Evolutionary conservation across 2,797 vertebrate genomes (phyloP).

Genomic region (Nyctalus aviator): DNA sequence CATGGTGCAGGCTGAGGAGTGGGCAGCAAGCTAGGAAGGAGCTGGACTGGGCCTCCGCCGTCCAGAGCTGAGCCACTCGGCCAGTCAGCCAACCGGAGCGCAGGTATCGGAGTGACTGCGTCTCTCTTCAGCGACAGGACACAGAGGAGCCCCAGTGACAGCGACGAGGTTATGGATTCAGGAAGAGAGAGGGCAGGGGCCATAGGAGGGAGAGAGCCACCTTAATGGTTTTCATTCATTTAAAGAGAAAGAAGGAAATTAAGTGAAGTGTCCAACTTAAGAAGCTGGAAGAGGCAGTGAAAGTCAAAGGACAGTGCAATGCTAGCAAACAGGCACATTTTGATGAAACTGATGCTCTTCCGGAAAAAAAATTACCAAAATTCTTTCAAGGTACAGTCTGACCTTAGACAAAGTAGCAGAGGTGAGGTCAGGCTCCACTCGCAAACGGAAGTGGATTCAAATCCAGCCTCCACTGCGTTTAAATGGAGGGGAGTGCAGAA

Average conservation of each 20-base stretch:
- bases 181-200: not conserved
- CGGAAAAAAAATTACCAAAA: constrained; percentile 33
- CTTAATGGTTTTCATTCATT: not conserved
- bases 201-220: not conserved
- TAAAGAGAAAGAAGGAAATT: not conserved
- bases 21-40: too few relatives aligned
- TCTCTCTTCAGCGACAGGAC: not conserved
- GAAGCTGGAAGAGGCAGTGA: not conserved
- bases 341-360: not conserved
- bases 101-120: not conserved
- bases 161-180: not conserved
- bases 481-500: not conserved
- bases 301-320: not conserved
- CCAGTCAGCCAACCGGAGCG: not conserved
- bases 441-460: not conserved
- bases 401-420: not conserved
- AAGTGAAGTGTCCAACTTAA: not conserved
- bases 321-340: not conserved
- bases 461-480: not conserved
- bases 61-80: not conserved
- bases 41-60: not conserved
- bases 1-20: rapidly evolving
- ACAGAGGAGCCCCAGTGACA: not conserved
- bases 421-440: not conserved
- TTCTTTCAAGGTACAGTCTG: not conserved